These are phyloP conservation scores for Galaxias olidus DNA, from an alignment of 2,797 vertebrate species.

Conservation along the genomic window DNA sequence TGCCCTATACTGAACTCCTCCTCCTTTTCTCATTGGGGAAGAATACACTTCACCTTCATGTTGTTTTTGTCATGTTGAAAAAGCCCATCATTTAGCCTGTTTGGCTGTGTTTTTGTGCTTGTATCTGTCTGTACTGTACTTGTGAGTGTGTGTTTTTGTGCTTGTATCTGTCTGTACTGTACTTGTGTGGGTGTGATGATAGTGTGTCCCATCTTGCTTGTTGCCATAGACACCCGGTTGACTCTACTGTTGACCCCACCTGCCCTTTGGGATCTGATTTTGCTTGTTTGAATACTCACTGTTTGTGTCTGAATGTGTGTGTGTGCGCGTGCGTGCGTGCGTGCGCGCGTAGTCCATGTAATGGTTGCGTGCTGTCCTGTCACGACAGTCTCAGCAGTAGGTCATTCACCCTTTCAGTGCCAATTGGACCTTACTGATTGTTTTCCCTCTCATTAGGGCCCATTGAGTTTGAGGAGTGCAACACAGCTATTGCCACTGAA, in stretches of 20 bases:
- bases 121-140: constrained; percentile 4
- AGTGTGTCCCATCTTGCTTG: constrained; percentile 42
- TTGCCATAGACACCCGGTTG: constrained; percentile 68
- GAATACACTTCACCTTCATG: no score
- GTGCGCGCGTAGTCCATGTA: constrained; percentile 21
- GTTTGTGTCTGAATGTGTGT: neutral
- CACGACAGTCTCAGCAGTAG: constrained; percentile 51
- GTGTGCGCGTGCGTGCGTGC: neutral
- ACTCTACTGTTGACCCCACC: constrained; percentile 65
- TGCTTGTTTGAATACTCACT: constrained; percentile 45
- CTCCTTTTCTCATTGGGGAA: neutral
- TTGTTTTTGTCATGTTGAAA: no score
- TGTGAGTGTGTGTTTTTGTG: constrained; percentile 7
- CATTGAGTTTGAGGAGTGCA: constrained; percentile 98
- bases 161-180: constrained; percentile 11
- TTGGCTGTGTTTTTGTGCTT: constrained; percentile 9
- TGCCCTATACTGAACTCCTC: constrained; percentile 4
- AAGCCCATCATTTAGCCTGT: neutral
- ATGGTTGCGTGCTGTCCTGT: constrained; percentile 64
- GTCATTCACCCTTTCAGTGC: constrained; percentile 53
- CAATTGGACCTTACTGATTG: constrained; percentile 57
- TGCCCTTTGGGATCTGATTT: constrained; percentile 60
- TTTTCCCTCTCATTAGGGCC: constrained; percentile 78
- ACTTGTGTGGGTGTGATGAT: constrained; percentile 30
- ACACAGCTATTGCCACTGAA: constrained; percentile 87